These are phyloP conservation scores for Scleropages formosus DNA, from an alignment of 2,797 vertebrate species.

Conservation along the genomic window DNA sequence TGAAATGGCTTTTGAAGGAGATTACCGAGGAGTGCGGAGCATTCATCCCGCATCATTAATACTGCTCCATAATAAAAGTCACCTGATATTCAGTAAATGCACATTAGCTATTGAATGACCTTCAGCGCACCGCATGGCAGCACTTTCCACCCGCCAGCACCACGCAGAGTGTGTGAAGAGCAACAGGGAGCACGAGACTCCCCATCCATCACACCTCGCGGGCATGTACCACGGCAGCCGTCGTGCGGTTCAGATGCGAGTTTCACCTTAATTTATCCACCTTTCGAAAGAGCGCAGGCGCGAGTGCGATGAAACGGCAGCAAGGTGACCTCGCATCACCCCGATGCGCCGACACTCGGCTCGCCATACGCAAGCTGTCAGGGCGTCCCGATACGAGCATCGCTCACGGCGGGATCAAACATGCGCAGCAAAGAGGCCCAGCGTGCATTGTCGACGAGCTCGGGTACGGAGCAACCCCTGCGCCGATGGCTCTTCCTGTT, in stretches of 20 bases:
- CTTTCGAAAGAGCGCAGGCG: slow-evolving; percentile 39
- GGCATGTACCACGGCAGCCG: slow-evolving; percentile 48
- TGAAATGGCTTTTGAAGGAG: too few species aligned
- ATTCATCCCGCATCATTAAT: not conserved
- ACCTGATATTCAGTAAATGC: too few species aligned
- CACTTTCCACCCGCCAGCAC: slow-evolving; percentile 39
- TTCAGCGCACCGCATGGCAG: slow-evolving; percentile 52
- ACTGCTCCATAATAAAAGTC: slow-evolving; percentile 20
- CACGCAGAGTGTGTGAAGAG: slow-evolving; percentile 45
- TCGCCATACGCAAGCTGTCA: slow-evolving; percentile 41
- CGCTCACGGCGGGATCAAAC: slow-evolving; percentile 46
- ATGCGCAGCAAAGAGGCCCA: slow-evolving; percentile 41
- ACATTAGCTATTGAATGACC: slow-evolving; percentile 56
- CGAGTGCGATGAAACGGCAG: slow-evolving; percentile 43
- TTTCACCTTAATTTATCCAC: slow-evolving; percentile 57
- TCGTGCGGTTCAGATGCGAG: slow-evolving; percentile 40
- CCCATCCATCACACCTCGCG: slow-evolving; percentile 59
- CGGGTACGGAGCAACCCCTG: slow-evolving; percentile 28
- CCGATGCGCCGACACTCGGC: slow-evolving; percentile 45
- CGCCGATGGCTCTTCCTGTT: slow-evolving; percentile 19
- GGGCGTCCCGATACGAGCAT: slow-evolving; percentile 38
- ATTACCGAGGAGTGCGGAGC: too few species aligned
- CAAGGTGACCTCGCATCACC: slow-evolving; percentile 58
- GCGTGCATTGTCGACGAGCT: slow-evolving; percentile 33
- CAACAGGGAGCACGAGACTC: slow-evolving; percentile 41